Evolutionary conservation across 64 coral and sea anemone genomes (phyloP).

Genomic region (Pocillopora verrucosa): DNA sequence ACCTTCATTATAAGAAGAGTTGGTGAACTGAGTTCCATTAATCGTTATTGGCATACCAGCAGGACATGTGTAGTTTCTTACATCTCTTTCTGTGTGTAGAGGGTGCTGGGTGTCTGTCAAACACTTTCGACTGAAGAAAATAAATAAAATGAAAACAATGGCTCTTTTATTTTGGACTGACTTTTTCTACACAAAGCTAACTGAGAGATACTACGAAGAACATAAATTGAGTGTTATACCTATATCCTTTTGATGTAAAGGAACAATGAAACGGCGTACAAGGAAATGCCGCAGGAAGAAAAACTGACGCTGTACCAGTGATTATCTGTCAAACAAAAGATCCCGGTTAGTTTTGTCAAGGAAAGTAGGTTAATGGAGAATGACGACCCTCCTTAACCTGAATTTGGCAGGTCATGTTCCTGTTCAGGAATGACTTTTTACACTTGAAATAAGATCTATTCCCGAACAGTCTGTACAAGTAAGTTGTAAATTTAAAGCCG

Average conservation of each 20-base stretch:
- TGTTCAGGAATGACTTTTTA: no score
- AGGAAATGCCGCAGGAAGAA: constrained; percentile 88
- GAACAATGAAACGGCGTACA: constrained; percentile 86
- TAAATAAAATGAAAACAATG: not conserved
- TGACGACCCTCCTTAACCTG: no score
- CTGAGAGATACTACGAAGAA: not conserved
- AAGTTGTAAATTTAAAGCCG: no score
- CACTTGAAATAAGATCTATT: no score
- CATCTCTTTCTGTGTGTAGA: constrained; percentile 77
- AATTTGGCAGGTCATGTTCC: no score
- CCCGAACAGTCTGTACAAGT: no score
- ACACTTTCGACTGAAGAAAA: constrained; percentile 61
- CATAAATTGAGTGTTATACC: constrained; percentile 20
- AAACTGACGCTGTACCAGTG: constrained; percentile 83
- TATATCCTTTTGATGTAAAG: constrained; percentile 51
- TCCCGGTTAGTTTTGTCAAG: no score
- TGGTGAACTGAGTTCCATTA: constrained; percentile 80
- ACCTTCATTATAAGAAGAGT: constrained; percentile 94
- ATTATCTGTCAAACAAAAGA: constrained; percentile 65
- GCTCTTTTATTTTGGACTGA: not conserved
- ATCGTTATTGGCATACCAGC: constrained; percentile 39
- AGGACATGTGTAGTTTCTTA: constrained; percentile 86
- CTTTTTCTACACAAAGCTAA: not conserved
- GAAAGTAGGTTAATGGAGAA: no score
- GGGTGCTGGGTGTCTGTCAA: constrained; percentile 53